These are phyloP conservation scores for Squalus acanthias DNA, from an alignment of 2,797 vertebrate genomes.

Conservation along the genomic window DNA sequence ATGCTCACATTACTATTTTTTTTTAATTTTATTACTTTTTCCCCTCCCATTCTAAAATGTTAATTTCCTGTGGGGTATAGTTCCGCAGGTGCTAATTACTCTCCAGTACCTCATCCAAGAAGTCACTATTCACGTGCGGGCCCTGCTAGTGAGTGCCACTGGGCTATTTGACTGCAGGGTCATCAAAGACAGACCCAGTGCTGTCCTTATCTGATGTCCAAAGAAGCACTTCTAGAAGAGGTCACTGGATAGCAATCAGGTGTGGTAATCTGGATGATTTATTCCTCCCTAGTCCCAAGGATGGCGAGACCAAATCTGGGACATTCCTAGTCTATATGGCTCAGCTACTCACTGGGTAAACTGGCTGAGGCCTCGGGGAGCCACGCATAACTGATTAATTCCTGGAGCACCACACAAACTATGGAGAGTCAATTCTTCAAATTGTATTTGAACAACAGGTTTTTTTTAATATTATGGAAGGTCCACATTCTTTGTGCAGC, in stretches of 20 bases:
- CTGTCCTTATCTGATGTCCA: background rate
- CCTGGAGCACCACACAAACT: background rate
- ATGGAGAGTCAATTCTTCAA: background rate
- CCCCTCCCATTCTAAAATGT: background rate
- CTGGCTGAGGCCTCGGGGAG: background rate
- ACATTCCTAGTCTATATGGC: background rate
- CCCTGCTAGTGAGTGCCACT: background rate
- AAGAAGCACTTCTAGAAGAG: background rate
- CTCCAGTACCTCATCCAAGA: background rate
- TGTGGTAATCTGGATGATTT: background rate
- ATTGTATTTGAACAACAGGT: background rate
- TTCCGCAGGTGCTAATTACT: background rate
- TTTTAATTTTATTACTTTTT: background rate
- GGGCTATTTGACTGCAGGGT: too few species aligned
- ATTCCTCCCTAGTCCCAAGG: background rate
- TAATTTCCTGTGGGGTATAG: background rate
- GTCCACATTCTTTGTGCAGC: background rate
- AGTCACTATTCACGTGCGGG: background rate
- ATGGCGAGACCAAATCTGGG: background rate
- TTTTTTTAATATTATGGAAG: background rate
- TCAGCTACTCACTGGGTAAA: background rate
- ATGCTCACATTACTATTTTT: background rate
- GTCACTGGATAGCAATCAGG: background rate
- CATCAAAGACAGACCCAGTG: background rate
- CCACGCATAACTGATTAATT: background rate